phyloP scores from a whole-genome alignment of 2,113 vertebrate species.

The Chascanopsetta lugubris region DNA sequence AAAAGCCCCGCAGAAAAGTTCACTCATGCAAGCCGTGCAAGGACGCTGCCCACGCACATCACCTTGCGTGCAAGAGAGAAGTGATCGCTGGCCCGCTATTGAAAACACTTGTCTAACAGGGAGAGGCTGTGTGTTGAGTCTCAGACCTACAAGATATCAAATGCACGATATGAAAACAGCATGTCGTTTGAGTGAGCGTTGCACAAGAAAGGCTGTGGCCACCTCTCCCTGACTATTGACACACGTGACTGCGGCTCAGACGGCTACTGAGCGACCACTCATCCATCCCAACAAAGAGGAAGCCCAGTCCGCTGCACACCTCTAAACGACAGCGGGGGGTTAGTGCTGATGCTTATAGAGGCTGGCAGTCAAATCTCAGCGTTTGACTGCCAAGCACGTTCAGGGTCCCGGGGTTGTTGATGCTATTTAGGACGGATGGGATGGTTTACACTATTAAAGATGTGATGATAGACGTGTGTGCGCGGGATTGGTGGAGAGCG shows the following conservation, averaged over 20 bases:
- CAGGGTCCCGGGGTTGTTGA: constrained; percentile 65
- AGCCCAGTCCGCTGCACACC: constrained; percentile 54
- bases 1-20: constrained; percentile 36
- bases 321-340: constrained; percentile 56
- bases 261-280: constrained; percentile 58
- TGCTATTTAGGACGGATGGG: constrained; percentile 75
- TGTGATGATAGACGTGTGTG: constrained; percentile 63
- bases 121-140: constrained; percentile 39
- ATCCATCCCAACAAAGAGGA: constrained; percentile 55
- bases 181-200: constrained; percentile 23
- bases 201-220: constrained; percentile 27
- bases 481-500: constrained; percentile 34
- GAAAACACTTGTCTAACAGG: constrained; percentile 38
- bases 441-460: constrained; percentile 73
- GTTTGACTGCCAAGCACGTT: constrained; percentile 75
- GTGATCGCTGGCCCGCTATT: constrained; percentile 40
- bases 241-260: constrained; percentile 54
- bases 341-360: constrained; percentile 64
- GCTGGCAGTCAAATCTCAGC: constrained; percentile 71
- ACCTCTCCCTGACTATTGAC: constrained; percentile 47
- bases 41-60: constrained; percentile 43
- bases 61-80: constrained; percentile 56
- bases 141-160: constrained; percentile 36
- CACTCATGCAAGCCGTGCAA: constrained; percentile 33
- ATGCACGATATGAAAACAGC: constrained; percentile 45